Evolutionary conservation across 2,113 vertebrate species (phyloP), one percentile per base, ranked within the genome.

Genomic region (Anhinga anhinga): DNA sequence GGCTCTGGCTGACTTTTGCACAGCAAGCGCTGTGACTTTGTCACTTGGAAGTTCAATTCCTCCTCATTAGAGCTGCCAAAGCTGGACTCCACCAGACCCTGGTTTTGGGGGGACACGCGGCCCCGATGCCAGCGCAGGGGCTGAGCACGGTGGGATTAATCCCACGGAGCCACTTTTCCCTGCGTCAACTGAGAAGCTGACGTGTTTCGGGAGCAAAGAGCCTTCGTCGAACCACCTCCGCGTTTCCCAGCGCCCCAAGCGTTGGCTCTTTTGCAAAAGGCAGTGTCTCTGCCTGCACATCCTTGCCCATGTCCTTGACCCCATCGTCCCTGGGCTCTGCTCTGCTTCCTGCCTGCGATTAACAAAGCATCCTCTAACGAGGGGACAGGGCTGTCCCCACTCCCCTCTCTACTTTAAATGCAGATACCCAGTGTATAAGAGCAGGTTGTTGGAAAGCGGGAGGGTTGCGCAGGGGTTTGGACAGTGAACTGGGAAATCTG

Each of bases 121-220:
- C 70, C 65, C 29, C 1, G 2, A 5, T 27, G 63, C 44, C 71
- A 58, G 53, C 1, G 0, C 5, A 34, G 50, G 25, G 32, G 38
- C 47, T 56, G 52, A 89, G n/a, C 6, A 0, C 0, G 5, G 55
- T 1, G 0, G 82, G 53, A 66, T 78, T 59, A 36, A 78, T 36
- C 58, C 71, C 65, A 13, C 2, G 0, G 50, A 82, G 50, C 25
- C 1, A 1, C 50, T 86, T 61, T 78, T 86, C 52, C 65, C 52
- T 61, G 40, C 1, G 3, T 40, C 86, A 86, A 69, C 86, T 81
- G 76, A 30, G 85, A 93, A 69, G 11, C 59, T 1, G 2, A 7
- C 1, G 9, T 0, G 4, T 52, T 86, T 76, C 1, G 2, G 74
- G 92, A 86, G 26, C 2, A 1, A 52, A 52, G 76, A 86, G n/a